Conservation (phyloP, 2,797 vertebrate genomes). For the Clarias pachynema region DNA sequence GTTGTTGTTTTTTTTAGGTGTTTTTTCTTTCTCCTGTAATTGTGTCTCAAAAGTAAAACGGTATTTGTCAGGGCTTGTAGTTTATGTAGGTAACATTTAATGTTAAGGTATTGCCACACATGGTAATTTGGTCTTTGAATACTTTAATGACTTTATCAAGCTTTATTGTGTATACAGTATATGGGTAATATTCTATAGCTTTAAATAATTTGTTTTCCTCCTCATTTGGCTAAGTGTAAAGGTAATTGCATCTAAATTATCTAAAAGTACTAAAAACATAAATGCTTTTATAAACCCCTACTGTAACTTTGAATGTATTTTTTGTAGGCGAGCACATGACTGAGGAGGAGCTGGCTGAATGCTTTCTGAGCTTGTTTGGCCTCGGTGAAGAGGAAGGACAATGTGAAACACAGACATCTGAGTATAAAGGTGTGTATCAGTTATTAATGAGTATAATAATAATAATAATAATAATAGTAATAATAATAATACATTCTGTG, state of each 20-base stretch:
- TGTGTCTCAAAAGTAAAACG: neutral
- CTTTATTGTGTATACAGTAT: neutral
- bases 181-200: neutral
- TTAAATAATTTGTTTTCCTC: neutral
- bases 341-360: constrained; percentile 81
- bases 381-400: constrained; percentile 64
- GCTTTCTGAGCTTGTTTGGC: constrained; percentile 80
- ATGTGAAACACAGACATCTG: constrained; percentile 53
- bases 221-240: neutral
- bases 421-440: constrained; percentile 66
- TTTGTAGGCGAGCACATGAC: constrained; percentile 88
- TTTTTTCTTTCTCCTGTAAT: neutral
- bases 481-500: neutral
- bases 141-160: neutral
- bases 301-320: neutral
- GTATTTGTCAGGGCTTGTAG: neutral
- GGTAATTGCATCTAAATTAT: neutral
- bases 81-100: neutral
- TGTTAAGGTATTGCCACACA: neutral
- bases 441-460: constrained; percentile 7
- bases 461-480: neutral
- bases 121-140: neutral
- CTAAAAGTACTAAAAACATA: neutral
- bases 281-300: neutral
- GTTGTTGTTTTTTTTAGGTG: neutral